A percentile compares a stretch with the other conserved stretches of the same genome.
phyloP scores from a whole-genome alignment of 2,888 invertebrate species.

The Mythimna albipuncta region DNA sequence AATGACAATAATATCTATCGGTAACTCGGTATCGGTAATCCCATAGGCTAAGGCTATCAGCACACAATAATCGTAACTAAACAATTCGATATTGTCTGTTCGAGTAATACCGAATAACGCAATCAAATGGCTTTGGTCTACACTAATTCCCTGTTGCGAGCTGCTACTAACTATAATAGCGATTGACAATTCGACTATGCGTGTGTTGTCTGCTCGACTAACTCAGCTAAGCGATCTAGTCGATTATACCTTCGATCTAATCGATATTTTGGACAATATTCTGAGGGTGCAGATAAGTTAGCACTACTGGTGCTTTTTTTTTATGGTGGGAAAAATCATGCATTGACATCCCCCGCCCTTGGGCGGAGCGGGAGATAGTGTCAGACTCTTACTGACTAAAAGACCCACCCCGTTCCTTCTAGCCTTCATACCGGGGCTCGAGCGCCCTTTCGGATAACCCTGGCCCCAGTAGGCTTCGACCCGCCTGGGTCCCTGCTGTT shows the following conservation, averaged over 20 bases:
- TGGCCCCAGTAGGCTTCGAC: no score
- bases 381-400: no score
- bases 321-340: no score
- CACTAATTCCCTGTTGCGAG: constrained; percentile 13
- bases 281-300: no score
- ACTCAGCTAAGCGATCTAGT: not conserved
- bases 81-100: constrained; percentile 2
- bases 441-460: no score
- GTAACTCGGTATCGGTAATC: not conserved
- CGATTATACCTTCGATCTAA: not conserved
- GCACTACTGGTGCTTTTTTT: no score
- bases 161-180: not conserved
- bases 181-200: constrained; percentile 16
- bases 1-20: not conserved
- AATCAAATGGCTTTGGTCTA: constrained; percentile 12
- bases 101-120: not conserved
- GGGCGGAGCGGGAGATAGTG: no score
- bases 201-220: constrained; percentile 22
- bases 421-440: no score
- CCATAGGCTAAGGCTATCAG: not conserved
- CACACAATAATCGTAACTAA: constrained; percentile 12
- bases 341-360: no score
- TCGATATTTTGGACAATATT: not conserved
- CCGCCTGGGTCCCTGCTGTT: no score
- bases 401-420: no score